Base-by-base conservation (phyloP, 2,797 vertebrate species). In the Pseudochromis fuscus region DNA sequence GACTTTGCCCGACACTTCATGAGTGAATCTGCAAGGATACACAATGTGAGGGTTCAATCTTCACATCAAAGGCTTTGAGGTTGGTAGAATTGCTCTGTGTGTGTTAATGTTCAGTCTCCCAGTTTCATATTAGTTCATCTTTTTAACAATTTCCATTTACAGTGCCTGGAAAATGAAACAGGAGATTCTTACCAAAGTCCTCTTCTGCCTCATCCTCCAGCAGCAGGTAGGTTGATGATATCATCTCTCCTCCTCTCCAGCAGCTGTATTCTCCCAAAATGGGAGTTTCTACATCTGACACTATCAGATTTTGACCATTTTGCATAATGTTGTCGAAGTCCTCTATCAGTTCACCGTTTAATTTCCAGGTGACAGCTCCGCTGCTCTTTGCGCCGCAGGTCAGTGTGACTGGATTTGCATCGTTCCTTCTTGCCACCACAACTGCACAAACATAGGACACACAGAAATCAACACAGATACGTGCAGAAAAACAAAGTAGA, bases 191-290 rank as follows among this genome's bases (percentile, higher is more conserved):
- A 93, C 93, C 83, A 4, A 49, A 12, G 0, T 68, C 5, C 2
- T 68, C 13, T 3, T 69, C 74, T 1, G 38, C 67, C 3, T 81
- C 74, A n/a, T 4, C 44, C 15, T 90, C 75, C 10, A 79, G 30
- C 49, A 94, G 83, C 31, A 94, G 72, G 70, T 86, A 71, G 2
- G 67, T 87, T 8, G 91, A 89, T 18, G 89, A 88, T 6, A 93
- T 18, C 31, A 55, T 63, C 3, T 64, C 0, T 0, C 0, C 25
- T 4, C 53, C 72, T 2, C 23, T 88, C 91, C 87, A 92, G 82
- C 94, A 94, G 77, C 85, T 92, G 80, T 93, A 94, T 1, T 93
- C 50, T 50, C 94, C 94, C 24, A 87, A 3, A 2, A 18, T 4
- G 1, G 82, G 80, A 0, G 0, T 0, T 0, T 60, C 80, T 5